Conservation (phyloP, 2,888 invertebrate species). For the Plagodis pulveraria region DNA sequence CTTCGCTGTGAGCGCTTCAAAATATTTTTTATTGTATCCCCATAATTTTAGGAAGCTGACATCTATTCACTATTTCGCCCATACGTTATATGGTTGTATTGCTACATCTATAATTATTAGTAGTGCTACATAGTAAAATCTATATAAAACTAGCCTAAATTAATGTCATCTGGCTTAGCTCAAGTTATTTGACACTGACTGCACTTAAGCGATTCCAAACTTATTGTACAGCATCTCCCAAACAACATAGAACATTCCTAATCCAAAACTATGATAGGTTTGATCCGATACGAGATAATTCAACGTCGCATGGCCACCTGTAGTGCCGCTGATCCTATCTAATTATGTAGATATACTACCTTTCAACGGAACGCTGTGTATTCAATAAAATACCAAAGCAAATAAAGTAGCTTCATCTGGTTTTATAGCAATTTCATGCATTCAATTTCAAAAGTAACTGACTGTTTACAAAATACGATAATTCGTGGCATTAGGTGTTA, state of each 20-base stretch:
- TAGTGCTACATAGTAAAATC: too few relatives aligned
- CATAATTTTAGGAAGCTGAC: too few relatives aligned
- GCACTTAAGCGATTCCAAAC: too few relatives aligned
- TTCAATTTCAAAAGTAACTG: neutral
- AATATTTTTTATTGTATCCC: too few relatives aligned
- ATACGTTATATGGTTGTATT: too few relatives aligned
- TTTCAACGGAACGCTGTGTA: conserved; percentile 26
- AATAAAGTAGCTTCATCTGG: conserved; percentile 18
- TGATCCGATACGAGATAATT: conserved; percentile 18
- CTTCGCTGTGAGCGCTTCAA: too few relatives aligned
- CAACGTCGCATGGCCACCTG: conserved; percentile 24
- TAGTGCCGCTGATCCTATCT: conserved; percentile 23
- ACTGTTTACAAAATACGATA: neutral
- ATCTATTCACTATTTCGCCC: too few relatives aligned
- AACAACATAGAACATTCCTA: neutral
- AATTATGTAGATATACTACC: conserved; percentile 31
- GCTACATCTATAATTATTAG: too few relatives aligned
- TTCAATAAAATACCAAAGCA: conserved; percentile 16
- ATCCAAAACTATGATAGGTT: conserved; percentile 8
- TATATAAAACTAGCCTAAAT: too few relatives aligned
- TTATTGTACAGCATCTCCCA: neutral
- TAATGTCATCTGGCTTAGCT: too few relatives aligned
- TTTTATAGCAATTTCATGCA: neutral
- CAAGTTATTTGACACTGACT: too few relatives aligned
- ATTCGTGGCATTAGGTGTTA: too few relatives aligned